Evolutionary conservation across 2,113 vertebrate genomes (phyloP).

Genomic region (Myotis brandtii): DNA sequence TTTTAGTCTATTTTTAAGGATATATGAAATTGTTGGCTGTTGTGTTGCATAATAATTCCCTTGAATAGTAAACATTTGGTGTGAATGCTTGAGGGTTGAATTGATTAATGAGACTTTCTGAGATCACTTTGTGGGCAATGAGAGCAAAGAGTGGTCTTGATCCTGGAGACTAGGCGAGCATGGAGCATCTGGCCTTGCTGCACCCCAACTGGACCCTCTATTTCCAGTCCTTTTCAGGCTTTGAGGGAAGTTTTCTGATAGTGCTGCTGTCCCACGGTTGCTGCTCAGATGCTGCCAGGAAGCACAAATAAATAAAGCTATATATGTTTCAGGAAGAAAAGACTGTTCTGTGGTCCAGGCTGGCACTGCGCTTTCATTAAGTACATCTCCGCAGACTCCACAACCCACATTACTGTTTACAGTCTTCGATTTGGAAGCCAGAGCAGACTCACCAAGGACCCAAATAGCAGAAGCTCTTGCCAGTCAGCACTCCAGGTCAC

Average conservation of each 20-base stretch:
- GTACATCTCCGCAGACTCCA: not conserved
- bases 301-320: not conserved
- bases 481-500: not conserved
- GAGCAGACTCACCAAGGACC: not conserved
- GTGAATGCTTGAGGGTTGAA: not conserved
- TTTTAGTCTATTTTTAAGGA: not conserved
- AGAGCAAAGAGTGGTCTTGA: not conserved
- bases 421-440: not conserved
- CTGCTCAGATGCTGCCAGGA: not conserved
- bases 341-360: not conserved
- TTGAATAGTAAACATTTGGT: not conserved
- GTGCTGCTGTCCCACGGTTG: not conserved
- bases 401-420: not conserved
- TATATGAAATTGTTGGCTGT: not conserved
- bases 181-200: not conserved
- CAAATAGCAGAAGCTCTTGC: not conserved
- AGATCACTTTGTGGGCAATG: not conserved
- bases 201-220: not conserved
- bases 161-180: not conserved
- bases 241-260: not conserved
- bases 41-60: not conserved
- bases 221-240: not conserved
- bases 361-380: not conserved
- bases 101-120: not conserved
- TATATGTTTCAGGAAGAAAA: not conserved